Conservation (phyloP, 1,140 invertebrate genomes). For the Ganaspis sp. region DNA sequence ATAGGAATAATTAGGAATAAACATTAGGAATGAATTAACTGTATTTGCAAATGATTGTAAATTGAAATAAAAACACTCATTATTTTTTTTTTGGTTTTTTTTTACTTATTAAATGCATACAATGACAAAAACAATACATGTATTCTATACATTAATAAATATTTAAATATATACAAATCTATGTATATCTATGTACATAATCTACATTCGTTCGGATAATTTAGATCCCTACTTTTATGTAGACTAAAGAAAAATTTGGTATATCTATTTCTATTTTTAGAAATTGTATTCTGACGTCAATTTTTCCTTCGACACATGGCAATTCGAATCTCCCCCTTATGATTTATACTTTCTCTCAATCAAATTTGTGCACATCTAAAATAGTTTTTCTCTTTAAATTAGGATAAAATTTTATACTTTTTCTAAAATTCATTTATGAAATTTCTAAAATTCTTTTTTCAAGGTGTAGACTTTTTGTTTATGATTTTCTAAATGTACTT, state of each 20-base stretch:
- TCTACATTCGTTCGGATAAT: not conserved
- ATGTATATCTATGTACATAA: not conserved
- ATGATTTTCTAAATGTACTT: not conserved
- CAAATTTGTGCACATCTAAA: not conserved
- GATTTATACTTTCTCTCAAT: not conserved
- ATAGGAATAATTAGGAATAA: too few species aligned
- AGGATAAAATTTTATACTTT: not conserved
- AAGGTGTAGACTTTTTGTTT: too few species aligned
- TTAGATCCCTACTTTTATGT: not conserved
- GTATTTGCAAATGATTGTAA: too few species aligned
- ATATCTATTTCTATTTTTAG: not conserved
- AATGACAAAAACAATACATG: slow-evolving; percentile 4
- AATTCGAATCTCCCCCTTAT: not conserved
- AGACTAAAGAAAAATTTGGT: not conserved
- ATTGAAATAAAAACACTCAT: not conserved
- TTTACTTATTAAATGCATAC: slow-evolving; percentile 3
- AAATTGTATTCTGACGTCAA: not conserved
- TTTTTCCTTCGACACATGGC: not conserved
- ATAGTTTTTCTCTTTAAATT: slow-evolving; percentile 14
- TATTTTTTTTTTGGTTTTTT: not conserved
- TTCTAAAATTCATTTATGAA: not conserved
- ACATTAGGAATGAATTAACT: too few species aligned
- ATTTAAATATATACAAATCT: slow-evolving; percentile 19
- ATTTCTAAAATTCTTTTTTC: not conserved
- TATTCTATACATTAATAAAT: slow-evolving; percentile 1